These are phyloP conservation scores for Nebria ingens DNA, from an alignment of 1,140 invertebrate species.

Conservation along the genomic window DNA sequence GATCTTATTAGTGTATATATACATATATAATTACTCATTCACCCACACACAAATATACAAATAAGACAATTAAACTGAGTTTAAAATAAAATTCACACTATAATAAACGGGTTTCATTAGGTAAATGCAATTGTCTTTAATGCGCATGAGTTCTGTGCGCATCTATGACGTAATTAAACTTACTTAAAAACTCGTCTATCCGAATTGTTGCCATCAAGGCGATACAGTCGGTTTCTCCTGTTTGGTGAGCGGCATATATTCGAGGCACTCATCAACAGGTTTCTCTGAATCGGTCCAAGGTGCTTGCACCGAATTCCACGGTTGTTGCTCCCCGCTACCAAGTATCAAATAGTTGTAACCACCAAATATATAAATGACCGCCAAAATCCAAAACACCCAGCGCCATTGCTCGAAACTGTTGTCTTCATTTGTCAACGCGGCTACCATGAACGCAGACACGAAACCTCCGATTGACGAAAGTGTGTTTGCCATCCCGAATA, in stretches of 20 bases:
- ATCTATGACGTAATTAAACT: too few species aligned
- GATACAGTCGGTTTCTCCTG: neutral
- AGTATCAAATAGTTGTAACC: constrained; percentile 56
- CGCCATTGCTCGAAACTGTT: constrained; percentile 70
- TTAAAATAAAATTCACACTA: too few species aligned
- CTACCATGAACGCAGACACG: constrained; percentile 76
- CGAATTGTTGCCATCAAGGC: neutral
- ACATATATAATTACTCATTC: too few species aligned
- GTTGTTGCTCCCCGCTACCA: constrained; percentile 59
- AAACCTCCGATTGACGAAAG: constrained; percentile 81
- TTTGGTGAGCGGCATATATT: neutral
- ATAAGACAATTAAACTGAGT: too few species aligned
- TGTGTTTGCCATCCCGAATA: constrained; percentile 86
- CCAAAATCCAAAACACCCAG: constrained; percentile 74
- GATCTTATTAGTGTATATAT: too few species aligned
- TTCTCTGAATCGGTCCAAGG: neutral
- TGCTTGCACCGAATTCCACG: constrained; percentile 43
- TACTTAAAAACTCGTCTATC: too few species aligned
- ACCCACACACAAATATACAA: too few species aligned
- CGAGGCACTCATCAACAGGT: neutral
- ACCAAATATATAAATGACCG: constrained; percentile 57
- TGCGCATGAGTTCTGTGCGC: too few species aligned
- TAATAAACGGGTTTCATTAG: too few species aligned
- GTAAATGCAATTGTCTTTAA: too few species aligned
- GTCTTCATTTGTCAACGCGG: constrained; percentile 62